Evolutionary conservation across 2,888 invertebrate genomes (phyloP).

Genomic region (Ichneumoninae sp.): DNA sequence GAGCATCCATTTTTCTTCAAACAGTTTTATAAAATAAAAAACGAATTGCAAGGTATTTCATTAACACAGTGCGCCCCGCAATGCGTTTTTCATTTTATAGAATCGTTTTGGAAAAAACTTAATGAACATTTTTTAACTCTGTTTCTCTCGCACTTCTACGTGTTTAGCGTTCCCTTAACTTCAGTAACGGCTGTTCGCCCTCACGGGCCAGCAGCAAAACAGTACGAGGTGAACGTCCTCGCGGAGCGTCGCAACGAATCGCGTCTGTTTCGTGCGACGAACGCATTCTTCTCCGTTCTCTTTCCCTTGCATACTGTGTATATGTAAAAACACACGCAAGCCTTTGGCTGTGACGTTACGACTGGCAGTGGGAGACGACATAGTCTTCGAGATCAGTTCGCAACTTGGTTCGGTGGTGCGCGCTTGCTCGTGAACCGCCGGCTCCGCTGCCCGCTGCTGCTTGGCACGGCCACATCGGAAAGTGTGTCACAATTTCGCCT

Average conservation of each 20-base stretch:
- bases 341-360: too few species aligned
- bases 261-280: neutral
- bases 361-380: neutral
- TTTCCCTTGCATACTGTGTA: neutral
- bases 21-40: too few species aligned
- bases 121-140: too few species aligned
- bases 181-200: too few species aligned
- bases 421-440: neutral
- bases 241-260: constrained; percentile 8
- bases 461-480: constrained; percentile 16
- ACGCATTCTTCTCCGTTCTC: constrained; percentile 12
- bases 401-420: constrained; percentile 45
- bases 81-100: too few species aligned
- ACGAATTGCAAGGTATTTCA: too few species aligned
- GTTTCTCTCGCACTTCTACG: too few species aligned
- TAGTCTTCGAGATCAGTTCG: constrained; percentile 17
- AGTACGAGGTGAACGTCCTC: constrained; percentile 27
- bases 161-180: too few species aligned
- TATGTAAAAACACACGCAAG: neutral
- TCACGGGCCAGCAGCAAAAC: neutral
- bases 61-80: too few species aligned
- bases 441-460: constrained; percentile 7
- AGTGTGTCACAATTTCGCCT: constrained; percentile 60
- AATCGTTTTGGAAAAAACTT: too few species aligned
- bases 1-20: too few species aligned